Evolutionary conservation across 2,113 vertebrate genomes (phyloP), one percentile per base, ranked within the genome.

Genomic region (Balaenoptera acutorostrata): DNA sequence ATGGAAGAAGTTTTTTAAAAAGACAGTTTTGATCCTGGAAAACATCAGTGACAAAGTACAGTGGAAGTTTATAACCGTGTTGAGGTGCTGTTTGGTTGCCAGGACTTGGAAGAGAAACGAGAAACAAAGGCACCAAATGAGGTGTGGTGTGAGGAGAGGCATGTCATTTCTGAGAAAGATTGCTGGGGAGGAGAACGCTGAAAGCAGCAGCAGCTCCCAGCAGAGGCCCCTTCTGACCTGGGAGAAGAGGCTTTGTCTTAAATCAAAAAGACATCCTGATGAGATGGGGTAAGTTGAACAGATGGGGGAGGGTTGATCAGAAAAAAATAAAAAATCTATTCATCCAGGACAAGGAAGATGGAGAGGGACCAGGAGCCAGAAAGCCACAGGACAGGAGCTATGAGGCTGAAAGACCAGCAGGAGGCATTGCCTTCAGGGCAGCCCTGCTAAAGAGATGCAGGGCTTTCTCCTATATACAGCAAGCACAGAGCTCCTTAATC

Each of bases 241-340:
- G 0, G 98, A 97, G 91, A 97, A 97, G 95, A 98, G 96, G 97
- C 69, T 97, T 96, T 95, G 92, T 96, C 96, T 97, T 98, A 98
- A 98, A 98, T 98, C 98, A 98, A 98, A 98, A 96, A 94, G 98
- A 98, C 97, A 97, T 98, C 96, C 97, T 97, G 97, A 97, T 96
- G 98, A 98, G 98, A 82, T 93, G 93, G 84, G 94, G 97, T 95
- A 97, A 98, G 98, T 87, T 81, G 69, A 98, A 97, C 96, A 97
- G 95, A 98, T 92, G 69, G 41, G 31, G 88, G 81, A 96, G 82
- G 97, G 90, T 75, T 74, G 97, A 59, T 86, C 71, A 90, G 94
- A 75, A 0, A 44, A 90, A 68, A 77, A 1, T 41, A 82, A 91
- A 55, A 93, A 81, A 93, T 83, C 46, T 83, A 95, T 96, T 98